Conservation (phyloP, 2,888 invertebrate genomes). For the Tholera decimalis region DNA sequence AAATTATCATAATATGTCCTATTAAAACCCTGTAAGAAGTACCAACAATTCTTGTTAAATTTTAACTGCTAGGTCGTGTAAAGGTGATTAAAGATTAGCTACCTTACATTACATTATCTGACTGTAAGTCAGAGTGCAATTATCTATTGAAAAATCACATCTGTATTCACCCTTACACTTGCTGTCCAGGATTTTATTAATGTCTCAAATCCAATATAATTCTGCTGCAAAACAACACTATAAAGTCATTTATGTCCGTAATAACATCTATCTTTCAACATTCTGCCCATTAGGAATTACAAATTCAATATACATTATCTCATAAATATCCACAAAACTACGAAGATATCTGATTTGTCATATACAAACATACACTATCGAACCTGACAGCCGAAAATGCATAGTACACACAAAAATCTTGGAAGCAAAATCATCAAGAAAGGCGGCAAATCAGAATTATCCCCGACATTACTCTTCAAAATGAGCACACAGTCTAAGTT, state of each 20-base stretch:
- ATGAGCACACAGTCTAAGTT: constrained; percentile 10
- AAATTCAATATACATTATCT: not conserved
- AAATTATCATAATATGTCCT: constrained; percentile 23
- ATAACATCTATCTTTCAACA: not conserved
- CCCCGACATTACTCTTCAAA: not conserved
- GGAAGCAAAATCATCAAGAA: constrained; percentile 7
- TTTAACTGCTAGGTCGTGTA: not conserved
- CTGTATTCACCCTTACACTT: not conserved
- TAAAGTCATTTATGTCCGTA: constrained; percentile 6
- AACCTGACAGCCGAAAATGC: not conserved
- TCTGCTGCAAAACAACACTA: not conserved
- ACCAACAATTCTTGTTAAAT: constrained; percentile 6
- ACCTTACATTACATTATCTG: not conserved
- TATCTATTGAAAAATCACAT: not conserved
- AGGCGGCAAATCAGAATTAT: not conserved
- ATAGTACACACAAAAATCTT: constrained; percentile 2
- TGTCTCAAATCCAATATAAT: not conserved
- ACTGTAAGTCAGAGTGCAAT: not conserved
- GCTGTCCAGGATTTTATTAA: not conserved
- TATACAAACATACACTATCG: not conserved
- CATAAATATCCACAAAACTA: not conserved
- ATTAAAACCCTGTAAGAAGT: constrained; percentile 53
- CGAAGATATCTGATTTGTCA: not conserved
- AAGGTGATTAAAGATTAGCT: constrained; percentile 2
- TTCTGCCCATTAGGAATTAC: not conserved